Evolutionary conservation across 2,888 invertebrate genomes (phyloP).

Genomic region (Tipula unca): DNA sequence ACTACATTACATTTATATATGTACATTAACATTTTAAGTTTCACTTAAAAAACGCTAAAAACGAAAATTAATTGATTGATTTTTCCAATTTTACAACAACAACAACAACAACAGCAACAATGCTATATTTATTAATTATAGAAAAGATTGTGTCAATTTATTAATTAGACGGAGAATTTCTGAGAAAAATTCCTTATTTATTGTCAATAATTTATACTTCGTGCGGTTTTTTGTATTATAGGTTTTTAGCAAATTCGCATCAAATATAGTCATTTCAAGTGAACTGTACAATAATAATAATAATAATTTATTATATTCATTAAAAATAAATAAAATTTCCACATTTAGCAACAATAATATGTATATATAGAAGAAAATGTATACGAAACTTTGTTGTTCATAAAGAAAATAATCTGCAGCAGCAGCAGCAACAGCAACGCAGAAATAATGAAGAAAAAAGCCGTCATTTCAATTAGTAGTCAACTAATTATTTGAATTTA

Average conservation of each 20-base stretch:
- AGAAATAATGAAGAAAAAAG: not conserved
- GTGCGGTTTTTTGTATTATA: not conserved
- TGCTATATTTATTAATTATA: not conserved
- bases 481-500: constrained; percentile 14
- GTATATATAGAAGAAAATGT: not conserved
- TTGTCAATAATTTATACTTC: not conserved
- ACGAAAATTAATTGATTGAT: not conserved
- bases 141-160: not conserved
- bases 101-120: not conserved
- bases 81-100: not conserved
- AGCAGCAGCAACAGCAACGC: not conserved
- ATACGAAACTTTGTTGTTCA: not conserved
- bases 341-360: constrained; percentile 2
- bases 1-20: not conserved
- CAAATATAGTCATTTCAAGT: constrained; percentile 14
- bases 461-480: constrained; percentile 8
- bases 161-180: not conserved
- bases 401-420: not conserved
- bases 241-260: not conserved
- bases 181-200: not conserved
- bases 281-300: not conserved
- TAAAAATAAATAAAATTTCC: not conserved
- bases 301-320: not conserved
- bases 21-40: not conserved
- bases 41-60: not conserved